Evolutionary conservation across 2,113 vertebrate genomes (phyloP), one percentile per base, ranked within the genome.

Genomic region (Caretta caretta): DNA sequence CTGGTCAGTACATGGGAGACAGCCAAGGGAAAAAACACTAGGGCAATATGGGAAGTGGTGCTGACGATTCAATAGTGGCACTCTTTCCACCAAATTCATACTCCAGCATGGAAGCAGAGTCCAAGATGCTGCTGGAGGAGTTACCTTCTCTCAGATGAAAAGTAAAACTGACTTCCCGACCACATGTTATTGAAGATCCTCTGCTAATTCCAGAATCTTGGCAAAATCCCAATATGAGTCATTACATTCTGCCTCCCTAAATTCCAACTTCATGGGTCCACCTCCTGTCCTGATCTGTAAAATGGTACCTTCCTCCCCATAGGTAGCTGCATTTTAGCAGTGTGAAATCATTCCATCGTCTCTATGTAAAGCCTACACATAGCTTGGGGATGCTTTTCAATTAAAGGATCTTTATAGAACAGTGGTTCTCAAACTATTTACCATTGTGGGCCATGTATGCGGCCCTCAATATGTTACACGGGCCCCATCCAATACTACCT

Each of bases 381-480:
- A 46, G 94, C 86, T 29, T 4, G 8, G 20, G 1, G n/a, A 91
- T 90, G 86, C 90, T 94, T 49, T 89, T 65, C 38, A 87, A 87
- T 83, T 50, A 95, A 92, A 78, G 75, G 13, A 4, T 87, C 92
- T 87, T 96, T 85, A 92, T 35, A 94, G 27, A 91, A 53, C 51
- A 53, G 17, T 53, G 6, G 51, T 51, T 53, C 51, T 53, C 51
- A 53, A 53, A 16, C 17, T 53, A 53, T 53, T 53, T 53, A 53
- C 51, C 17, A 53, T 53, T 53, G 51, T 53, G 51, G 51, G 17
- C 19, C 17, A 2, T 42, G 42, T 42, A 42, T 42, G 42, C 42
- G 42, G 42, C 42, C 42, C 42, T 42, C 42, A 42, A 42, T 49
- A 10, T 49, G 49, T 49, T 49, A 49, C 22, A 20, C 22, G 53